Conservation (phyloP, 2,888 invertebrate genomes). For the Galerucella calmariensis region DNA sequence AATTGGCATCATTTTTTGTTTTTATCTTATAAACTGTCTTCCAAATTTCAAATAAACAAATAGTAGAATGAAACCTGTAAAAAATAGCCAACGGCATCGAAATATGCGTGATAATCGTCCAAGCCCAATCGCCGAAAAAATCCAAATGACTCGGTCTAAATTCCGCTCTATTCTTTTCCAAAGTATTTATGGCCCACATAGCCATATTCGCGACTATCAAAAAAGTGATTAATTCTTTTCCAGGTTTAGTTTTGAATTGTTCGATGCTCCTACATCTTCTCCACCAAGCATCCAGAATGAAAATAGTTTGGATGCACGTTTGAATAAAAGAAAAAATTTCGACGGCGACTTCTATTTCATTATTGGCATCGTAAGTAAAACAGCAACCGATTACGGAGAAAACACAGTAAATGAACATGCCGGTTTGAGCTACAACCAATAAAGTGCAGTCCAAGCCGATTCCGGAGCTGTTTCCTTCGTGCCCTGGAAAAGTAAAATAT, state of each 20-base stretch:
- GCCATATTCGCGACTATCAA: constrained; percentile 83
- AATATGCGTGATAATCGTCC: constrained; percentile 91
- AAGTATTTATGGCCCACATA: constrained; percentile 86
- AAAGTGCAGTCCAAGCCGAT: constrained; percentile 84
- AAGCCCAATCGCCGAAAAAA: constrained; percentile 89
- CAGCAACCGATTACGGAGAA: constrained; percentile 87
- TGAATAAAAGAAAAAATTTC: constrained; percentile 82
- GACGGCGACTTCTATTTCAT: constrained; percentile 71
- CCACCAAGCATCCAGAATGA: constrained; percentile 81
- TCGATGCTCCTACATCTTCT: constrained; percentile 78
- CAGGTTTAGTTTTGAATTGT: constrained; percentile 81
- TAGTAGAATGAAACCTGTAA: constrained; percentile 91
- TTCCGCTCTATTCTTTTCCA: constrained; percentile 85
- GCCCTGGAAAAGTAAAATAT: constrained; percentile 18
- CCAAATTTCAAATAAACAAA: constrained; percentile 93
- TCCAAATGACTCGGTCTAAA: constrained; percentile 83
- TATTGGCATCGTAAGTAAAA: constrained; percentile 67
- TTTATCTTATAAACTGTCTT: constrained; percentile 87
- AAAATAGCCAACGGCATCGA: constrained; percentile 91
- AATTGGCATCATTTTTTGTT: constrained; percentile 28
- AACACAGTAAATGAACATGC: constrained; percentile 88
- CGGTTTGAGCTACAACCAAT: constrained; percentile 87
- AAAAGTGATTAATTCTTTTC: constrained; percentile 87
- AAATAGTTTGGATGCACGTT: constrained; percentile 82
- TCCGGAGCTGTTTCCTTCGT: constrained; percentile 64